Percentiles rank a stretch among this genome's conserved stretches.
Evolutionary conservation across 1,140 invertebrate species (phyloP).

Genomic region (Drosophila obscura): DNA sequence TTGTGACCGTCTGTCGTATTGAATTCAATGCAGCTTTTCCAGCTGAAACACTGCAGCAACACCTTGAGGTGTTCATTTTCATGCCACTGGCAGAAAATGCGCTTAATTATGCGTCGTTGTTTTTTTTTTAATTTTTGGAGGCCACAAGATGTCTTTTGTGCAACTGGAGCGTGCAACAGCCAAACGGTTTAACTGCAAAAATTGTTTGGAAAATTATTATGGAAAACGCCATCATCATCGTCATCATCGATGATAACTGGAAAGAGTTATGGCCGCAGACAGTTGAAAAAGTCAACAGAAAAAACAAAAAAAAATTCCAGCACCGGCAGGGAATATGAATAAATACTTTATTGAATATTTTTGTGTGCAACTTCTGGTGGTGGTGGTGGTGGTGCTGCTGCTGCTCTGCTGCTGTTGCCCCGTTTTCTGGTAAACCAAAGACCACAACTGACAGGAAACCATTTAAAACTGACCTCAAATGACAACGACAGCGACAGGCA

Average conservation of each 20-base stretch:
- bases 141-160: conserved; percentile 66
- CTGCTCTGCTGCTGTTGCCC: conserved; percentile 39
- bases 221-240: conserved; percentile 15
- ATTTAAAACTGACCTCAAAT: conserved; percentile 80
- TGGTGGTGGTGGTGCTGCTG: conserved; percentile 18
- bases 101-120: conserved; percentile 74
- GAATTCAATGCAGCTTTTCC: conserved; percentile 68
- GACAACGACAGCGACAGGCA: conserved; percentile 72
- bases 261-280: conserved; percentile 50
- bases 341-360: conserved; percentile 80
- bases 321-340: conserved; percentile 59
- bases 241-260: conserved; percentile 32
- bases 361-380: conserved; percentile 41
- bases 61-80: conserved; percentile 83
- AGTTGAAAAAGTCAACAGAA: not conserved
- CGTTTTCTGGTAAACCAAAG: conserved; percentile 66
- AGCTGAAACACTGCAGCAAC: conserved; percentile 24
- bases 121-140: conserved; percentile 59
- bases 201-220: conserved; percentile 36
- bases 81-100: conserved; percentile 74
- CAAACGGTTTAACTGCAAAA: conserved; percentile 47
- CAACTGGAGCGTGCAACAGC: conserved; percentile 67
- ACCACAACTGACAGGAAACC: conserved; percentile 80
- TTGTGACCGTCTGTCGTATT: conserved; percentile 54
- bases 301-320: conserved; percentile 44